phyloP scores from a whole-genome alignment of 2,888 invertebrate species.

The Antitype chi region DNA sequence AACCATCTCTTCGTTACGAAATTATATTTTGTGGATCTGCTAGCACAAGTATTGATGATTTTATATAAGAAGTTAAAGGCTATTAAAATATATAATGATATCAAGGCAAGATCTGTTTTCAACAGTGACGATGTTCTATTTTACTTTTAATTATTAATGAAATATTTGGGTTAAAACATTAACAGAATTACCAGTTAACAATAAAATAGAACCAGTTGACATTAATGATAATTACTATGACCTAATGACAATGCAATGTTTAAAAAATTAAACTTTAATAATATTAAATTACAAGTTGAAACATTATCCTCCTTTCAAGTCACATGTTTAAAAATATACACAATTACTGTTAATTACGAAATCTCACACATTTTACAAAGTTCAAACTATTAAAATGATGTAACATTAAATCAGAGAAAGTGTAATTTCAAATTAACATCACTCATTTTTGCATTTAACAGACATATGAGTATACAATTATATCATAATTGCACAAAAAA shows the following conservation, averaged over 20 bases:
- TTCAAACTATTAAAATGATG: conserved; percentile 22
- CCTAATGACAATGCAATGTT: background rate
- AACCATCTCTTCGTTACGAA: conserved; percentile 37
- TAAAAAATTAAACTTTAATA: background rate
- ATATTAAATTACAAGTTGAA: background rate
- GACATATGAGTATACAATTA: conserved; percentile 40
- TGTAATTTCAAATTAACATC: conserved; percentile 35
- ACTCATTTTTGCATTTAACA: conserved; percentile 41
- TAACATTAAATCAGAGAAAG: conserved; percentile 56
- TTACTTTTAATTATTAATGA: background rate
- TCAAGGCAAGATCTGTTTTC: background rate
- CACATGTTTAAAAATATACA: background rate
- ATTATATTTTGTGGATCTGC: conserved; percentile 21
- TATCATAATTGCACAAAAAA: conserved; percentile 38
- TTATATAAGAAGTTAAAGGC: background rate
- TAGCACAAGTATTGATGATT: background rate
- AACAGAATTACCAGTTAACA: background rate
- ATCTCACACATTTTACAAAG: conserved; percentile 11
- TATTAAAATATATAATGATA: background rate
- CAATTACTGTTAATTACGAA: background rate
- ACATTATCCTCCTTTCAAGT: conserved; percentile 6
- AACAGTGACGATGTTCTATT: background rate
- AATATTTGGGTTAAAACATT: background rate
- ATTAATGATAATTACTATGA: background rate
- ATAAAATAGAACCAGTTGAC: background rate